A percentile compares a stretch with the other conserved stretches of the same genome.
Evolutionary conservation across 1,140 invertebrate genomes (phyloP).

Genomic region (Trinorchestia longiramus): DNA sequence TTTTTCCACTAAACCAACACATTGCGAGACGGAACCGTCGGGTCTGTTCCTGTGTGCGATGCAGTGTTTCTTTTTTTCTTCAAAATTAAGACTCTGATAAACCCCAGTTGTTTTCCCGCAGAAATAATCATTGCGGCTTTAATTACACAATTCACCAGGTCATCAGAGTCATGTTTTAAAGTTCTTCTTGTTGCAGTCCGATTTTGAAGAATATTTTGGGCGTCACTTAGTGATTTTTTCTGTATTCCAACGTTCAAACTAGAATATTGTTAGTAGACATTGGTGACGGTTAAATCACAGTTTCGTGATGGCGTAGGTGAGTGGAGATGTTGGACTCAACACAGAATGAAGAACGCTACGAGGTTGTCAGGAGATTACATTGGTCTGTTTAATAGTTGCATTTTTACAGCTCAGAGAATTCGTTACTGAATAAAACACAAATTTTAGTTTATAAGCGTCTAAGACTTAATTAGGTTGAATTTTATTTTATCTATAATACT

Average conservation of each 20-base stretch:
- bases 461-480: too few species aligned
- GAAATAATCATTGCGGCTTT: background rate
- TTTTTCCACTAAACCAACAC: slow-evolving; percentile 8
- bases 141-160: background rate
- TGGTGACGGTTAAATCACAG: too few species aligned
- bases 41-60: background rate
- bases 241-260: background rate
- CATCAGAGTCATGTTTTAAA: background rate
- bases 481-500: too few species aligned
- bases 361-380: too few species aligned
- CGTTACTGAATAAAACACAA: too few species aligned
- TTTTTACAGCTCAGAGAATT: background rate
- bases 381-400: too few species aligned
- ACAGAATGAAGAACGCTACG: too few species aligned
- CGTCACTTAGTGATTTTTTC: background rate
- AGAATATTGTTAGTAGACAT: too few species aligned
- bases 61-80: background rate
- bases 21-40: background rate
- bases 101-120: background rate
- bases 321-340: too few species aligned
- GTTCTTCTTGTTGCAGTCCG: background rate
- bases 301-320: too few species aligned
- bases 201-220: background rate
- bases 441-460: too few species aligned
- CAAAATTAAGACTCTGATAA: background rate